These are phyloP conservation scores for Drosophila truncata DNA, from an alignment of 1,140 invertebrate species.

Conservation along the genomic window DNA sequence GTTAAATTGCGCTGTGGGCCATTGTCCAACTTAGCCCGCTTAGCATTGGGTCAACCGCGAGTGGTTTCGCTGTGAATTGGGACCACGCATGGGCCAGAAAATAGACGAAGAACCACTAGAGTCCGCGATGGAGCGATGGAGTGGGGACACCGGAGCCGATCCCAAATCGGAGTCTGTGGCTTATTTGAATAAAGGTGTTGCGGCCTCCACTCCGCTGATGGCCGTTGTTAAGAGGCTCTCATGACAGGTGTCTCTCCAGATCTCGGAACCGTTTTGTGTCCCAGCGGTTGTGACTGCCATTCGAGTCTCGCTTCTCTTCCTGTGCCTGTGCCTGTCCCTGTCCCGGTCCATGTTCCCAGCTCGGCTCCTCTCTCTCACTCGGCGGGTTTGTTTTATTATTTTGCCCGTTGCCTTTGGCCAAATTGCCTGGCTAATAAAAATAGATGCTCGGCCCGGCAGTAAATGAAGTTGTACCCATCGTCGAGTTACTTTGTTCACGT, in stretches of 20 bases:
- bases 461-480: conserved; percentile 49
- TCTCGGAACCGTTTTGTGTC: conserved; percentile 44
- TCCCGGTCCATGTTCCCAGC: background rate
- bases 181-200: conserved; percentile 74
- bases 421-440: conserved; percentile 55
- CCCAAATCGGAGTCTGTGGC: conserved; percentile 55
- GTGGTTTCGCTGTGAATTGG: conserved; percentile 65
- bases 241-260: conserved; percentile 49
- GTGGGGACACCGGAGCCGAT: conserved; percentile 30
- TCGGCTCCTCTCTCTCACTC: background rate
- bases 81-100: conserved; percentile 63
- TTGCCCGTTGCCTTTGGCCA: conserved; percentile 51
- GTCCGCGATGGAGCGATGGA: background rate
- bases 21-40: conserved; percentile 80
- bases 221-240: conserved; percentile 51
- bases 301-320: conserved; percentile 24
- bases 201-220: conserved; percentile 42
- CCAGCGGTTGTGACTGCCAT: conserved; percentile 22
- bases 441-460: conserved; percentile 29
- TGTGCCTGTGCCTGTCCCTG: background rate
- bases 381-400: conserved; percentile 35
- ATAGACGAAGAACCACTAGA: conserved; percentile 21
- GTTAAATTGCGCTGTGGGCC: conserved; percentile 80
- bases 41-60: conserved; percentile 77
- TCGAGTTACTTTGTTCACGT: conserved; percentile 16